Base-by-base conservation (phyloP, 2,113 vertebrate genomes). In the Paramormyrops kingsleyae region DNA sequence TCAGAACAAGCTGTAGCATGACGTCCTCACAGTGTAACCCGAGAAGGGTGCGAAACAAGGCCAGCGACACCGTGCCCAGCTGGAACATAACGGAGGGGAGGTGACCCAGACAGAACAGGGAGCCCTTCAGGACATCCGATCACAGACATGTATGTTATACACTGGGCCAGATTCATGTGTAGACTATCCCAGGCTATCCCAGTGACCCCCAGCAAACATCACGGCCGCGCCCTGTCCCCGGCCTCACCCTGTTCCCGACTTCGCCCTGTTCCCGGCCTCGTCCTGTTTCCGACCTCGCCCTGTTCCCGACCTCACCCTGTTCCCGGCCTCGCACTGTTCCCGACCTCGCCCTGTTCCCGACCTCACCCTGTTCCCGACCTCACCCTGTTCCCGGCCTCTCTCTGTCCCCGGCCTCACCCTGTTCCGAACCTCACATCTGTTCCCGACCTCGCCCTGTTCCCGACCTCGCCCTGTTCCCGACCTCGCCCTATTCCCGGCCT, bases 11-110 rank as follows among this genome's bases (percentile, higher is more conserved):
- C 88, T 99, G 98, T 84, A 99, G 92, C 98, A 99, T 99, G 89
- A 99, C 97, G 89, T 99, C 98, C 94, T 99, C 98, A 95, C 98
- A 99, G 92, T 98, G 97, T 91, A 99, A 96, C 87, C 97, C 96
- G 89, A 99, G 98, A 50, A 99, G 97, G 0, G 98, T 99, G 93
- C 96, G 96, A 95, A 99, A 99, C 91, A 99, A 94, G 0, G 98
- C 96, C 95, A 99, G 94, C 44, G 98, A 99, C 92, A 99, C 98
- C 19, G 98, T 97, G 31, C 98, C 99, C 88, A 99, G 92, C 98
- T 99, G 93, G 85, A 91, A 94, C 92, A 87, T 24, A 83, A 52
- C 8, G 8, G 17, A 44, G 17, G 74, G 27, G 74, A 4, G 7
- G 27, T 2, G 31, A 90, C 56, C 27, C 66, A 88, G 66, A 12